phyloP scores from a whole-genome alignment of 1,140 invertebrate species.

The Drosophila guanche region DNA sequence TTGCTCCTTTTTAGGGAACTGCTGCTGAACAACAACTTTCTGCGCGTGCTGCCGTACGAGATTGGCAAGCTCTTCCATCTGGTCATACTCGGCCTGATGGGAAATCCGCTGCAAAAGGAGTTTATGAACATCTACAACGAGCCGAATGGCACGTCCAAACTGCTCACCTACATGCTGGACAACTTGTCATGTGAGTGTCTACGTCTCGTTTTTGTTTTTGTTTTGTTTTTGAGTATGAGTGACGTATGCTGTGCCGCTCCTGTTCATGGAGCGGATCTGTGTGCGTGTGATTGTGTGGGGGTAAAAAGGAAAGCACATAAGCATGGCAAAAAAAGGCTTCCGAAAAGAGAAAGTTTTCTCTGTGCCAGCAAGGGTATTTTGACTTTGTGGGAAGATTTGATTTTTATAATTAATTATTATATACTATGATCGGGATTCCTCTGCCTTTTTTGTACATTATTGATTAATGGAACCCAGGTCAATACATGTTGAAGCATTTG shows the following conservation, averaged over 20 bases:
- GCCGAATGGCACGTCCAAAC: constrained; percentile 95
- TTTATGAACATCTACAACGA: constrained; percentile 96
- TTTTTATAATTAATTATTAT: not conserved
- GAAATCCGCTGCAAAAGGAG: constrained; percentile 97
- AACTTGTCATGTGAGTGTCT: constrained; percentile 93
- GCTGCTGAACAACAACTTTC: constrained; percentile 95
- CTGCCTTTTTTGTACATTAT: no score
- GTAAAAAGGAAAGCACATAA: constrained; percentile 68
- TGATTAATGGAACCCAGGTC: no score
- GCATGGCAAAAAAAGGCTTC: constrained; percentile 61
- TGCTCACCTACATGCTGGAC: constrained; percentile 96
- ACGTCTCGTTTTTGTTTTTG: constrained; percentile 14
- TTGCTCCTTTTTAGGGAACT: constrained; percentile 90
- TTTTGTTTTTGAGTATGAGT: constrained; percentile 1
- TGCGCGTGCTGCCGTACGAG: constrained; percentile 97
- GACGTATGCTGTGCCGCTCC: constrained; percentile 43
- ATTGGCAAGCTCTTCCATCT: constrained; percentile 99
- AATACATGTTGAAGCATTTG: no score
- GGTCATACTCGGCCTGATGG: constrained; percentile 93
- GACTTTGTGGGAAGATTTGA: constrained; percentile 3
- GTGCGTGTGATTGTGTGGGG: constrained; percentile 28
- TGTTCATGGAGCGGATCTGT: constrained; percentile 19
- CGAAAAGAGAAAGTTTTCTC: constrained; percentile 73
- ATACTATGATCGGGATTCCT: not conserved
- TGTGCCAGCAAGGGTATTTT: constrained; percentile 9